A percentile compares a stretch with the other conserved stretches of the same genome.
phyloP scores from a whole-genome alignment of 2,797 vertebrate genomes.

The Myotis daubentonii region DNA sequence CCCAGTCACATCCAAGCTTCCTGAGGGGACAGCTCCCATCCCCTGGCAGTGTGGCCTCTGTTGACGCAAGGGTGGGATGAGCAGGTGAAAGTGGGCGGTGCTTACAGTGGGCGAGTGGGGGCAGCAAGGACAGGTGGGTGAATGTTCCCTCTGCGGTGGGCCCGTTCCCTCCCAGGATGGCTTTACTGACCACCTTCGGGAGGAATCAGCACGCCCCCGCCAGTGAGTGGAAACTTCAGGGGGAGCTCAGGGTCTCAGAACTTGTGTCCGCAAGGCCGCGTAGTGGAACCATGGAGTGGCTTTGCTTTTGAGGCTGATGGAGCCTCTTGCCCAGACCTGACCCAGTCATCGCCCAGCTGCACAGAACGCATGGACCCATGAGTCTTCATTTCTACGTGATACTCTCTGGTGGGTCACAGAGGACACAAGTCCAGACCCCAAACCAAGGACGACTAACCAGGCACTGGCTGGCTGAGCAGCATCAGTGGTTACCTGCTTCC shows the following conservation, averaged over 20 bases:
- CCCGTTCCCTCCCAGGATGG: not conserved
- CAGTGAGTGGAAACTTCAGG: not conserved
- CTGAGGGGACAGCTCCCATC: not conserved
- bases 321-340: not conserved
- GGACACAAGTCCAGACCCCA: not conserved
- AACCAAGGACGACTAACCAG: not conserved
- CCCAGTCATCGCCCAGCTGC: not conserved
- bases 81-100: not conserved
- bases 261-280: not conserved
- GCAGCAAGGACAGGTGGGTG: not conserved
- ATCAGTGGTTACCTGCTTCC: not conserved
- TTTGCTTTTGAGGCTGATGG: not conserved
- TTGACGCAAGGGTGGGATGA: not conserved
- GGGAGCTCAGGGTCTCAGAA: not conserved
- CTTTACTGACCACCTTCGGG: not conserved
- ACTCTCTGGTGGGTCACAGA: not conserved
- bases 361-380: not conserved
- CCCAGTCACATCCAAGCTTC: not conserved
- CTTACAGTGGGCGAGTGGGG: not conserved
- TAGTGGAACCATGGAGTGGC: not conserved
- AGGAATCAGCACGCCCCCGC: not conserved
- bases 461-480: not conserved
- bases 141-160: not conserved
- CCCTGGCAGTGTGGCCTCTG: not conserved
- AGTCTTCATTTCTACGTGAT: not conserved